Evolutionary conservation across 2,797 vertebrate genomes (phyloP), one percentile per base, ranked within the genome.

Genomic region (Paedocypris micromegethes): DNA sequence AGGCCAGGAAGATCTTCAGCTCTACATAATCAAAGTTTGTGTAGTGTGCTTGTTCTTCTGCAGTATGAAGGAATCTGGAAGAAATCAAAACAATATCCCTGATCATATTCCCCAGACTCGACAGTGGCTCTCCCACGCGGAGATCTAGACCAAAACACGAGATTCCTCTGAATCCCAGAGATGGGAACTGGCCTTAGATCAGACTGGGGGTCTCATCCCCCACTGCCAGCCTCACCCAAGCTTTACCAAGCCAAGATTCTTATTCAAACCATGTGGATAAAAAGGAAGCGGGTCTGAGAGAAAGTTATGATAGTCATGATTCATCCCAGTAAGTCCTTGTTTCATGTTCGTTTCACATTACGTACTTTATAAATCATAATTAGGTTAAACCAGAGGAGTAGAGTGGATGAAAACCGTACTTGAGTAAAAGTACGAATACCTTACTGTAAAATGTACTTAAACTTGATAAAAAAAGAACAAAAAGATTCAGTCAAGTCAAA

Each of bases 31-130:
- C 68, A 69, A 6, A 75, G 73, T 85, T 84, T 83, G 74, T 70
- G 81, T 81, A 79, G 23, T 37, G 55, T 73, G 49, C 65, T 40
- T 54, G 46, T 66, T 75, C 43, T 78, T 49, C 39, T 53, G 52
- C 70, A 56, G 78, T 83, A 78, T 77, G 64, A 53, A 76, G 73
- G 78, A 88, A 88, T 89, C 88, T 91, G 87, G 87, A 90, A 88
- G 86, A 79, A 89, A 89, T 88, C 83, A 79, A 84, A 72, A 76
- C 78, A 83, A 85, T 83, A 85, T 80, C 60, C 76, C 79, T 84
- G 83, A 86, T 83, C 82, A 76, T 70, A 47, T 61, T 83, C 83
- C 80, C 79, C 40, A 70, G 73, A 77, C 85, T 84, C 84, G 75
- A 70, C 77, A 73, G 62, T 83, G 78, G 74, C 77, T 81, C 85